Base-by-base conservation (phyloP, 2,888 invertebrate species). In the Hirudinaria manillensis region DNA sequence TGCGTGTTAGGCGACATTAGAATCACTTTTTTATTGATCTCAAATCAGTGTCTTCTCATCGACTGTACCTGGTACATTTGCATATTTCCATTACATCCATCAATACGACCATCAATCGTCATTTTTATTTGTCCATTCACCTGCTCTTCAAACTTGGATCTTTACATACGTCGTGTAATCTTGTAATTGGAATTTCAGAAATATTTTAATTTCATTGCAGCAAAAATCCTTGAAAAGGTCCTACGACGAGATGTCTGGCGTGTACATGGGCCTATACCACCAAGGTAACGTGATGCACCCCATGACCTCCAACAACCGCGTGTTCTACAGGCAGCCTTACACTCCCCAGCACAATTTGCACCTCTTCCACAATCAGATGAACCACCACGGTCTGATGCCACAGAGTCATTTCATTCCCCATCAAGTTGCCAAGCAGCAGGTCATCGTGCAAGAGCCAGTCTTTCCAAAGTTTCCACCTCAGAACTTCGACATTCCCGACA, bases 401-500 rank as follows among this genome's bases (percentile, higher is more conserved):
- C 70, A 45, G n/a, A 27, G 16, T 21, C 70, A 45, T 24, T 51
- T 70, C 51, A 34, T 27, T 19, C 70, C 21, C 7, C 70, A 27
- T 10, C 70, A 45, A 27, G 10, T 70, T 16, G n/a, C n/a, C 2
- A 51, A 73, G 27, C 73, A 65, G 32, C 74, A 74, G 27, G 16
- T 67, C n/a, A 74, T 74, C 67, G 51, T 75, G 24, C 67, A 71
- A 29, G 75, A 79, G 61, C 77, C 77, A 10, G 70, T 81, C 70
- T 78, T 80, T 32, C 84, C 84, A 10, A 82, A 82, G 74, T 84
- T 84, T 78, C 84, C 84, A 2, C 83, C 84, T 29, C 82, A 82
- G 80, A 82, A 82, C 77, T 81, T 84, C 72, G 83, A 84, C 70
- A 81, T 84, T 68, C 84, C 84, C 1, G 84, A 84, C 77, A 84